These are phyloP conservation scores for Subanguina moxae DNA, from an alignment of 1,140 invertebrate genomes.

Conservation along the genomic window DNA sequence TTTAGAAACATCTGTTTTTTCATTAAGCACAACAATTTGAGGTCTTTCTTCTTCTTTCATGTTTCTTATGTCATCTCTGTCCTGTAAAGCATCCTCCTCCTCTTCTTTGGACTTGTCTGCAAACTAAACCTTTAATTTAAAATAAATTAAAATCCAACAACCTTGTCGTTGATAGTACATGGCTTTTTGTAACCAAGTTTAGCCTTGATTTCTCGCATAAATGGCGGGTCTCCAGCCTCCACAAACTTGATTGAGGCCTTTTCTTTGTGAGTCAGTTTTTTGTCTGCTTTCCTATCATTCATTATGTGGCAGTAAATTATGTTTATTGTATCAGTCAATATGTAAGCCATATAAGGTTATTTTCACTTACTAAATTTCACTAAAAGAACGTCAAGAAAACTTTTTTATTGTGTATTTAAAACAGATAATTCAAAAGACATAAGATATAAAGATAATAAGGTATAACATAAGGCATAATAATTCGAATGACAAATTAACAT, in stretches of 20 bases:
- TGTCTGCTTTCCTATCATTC: constrained; percentile 3
- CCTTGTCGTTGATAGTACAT: constrained; percentile 46
- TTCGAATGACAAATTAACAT: too few species aligned
- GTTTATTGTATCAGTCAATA: too few species aligned
- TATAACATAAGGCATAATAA: too few species aligned
- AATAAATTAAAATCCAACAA: constrained; percentile 19
- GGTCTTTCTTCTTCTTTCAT: constrained; percentile 48
- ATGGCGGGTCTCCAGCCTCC: constrained; percentile 42
- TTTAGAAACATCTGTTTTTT: constrained; percentile 37
- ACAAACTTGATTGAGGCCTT: constrained; percentile 42
- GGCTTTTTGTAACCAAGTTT: constrained; percentile 47
- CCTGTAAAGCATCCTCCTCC: constrained; percentile 29
- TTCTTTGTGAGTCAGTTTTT: constrained; percentile 50
- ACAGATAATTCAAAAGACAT: too few species aligned
- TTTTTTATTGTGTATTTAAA: too few species aligned
- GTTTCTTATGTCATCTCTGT: constrained; percentile 44
- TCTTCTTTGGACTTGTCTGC: constrained; percentile 24
- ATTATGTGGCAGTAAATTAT: too few species aligned
- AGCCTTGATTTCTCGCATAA: constrained; percentile 42
- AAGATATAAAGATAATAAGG: too few species aligned
- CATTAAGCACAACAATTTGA: constrained; percentile 47
- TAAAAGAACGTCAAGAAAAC: too few species aligned
- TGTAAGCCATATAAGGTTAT: too few species aligned
- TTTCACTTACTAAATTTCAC: too few species aligned
- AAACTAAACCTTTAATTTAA: neutral